Evolutionary conservation across 2,113 vertebrate genomes (phyloP).

Genomic region (Rostratula benghalensis): DNA sequence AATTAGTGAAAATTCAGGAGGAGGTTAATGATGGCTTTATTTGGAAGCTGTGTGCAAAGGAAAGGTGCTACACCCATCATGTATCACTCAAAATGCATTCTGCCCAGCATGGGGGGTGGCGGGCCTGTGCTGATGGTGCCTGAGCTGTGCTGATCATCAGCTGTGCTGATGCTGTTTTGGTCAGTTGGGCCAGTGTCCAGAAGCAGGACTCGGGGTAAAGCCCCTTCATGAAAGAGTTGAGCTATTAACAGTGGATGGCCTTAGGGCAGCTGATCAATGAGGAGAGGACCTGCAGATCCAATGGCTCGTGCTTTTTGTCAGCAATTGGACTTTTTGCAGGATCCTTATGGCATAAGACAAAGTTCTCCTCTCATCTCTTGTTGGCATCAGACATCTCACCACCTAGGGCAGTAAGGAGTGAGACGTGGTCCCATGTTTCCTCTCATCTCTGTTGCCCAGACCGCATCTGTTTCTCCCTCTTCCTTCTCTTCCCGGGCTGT

Average conservation of each 20-base stretch:
- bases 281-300: neutral
- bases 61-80: neutral
- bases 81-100: neutral
- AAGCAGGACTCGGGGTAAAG: neutral
- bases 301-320: neutral
- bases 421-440: neutral
- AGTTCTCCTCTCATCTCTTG: neutral
- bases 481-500: neutral
- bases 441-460: neutral
- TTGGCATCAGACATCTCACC: neutral
- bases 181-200: neutral
- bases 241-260: conserved; percentile 19
- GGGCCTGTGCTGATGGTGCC: neutral
- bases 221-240: neutral
- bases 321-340: neutral
- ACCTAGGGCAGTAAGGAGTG: neutral
- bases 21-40: neutral
- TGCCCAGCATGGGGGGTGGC: neutral
- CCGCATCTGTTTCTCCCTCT: neutral
- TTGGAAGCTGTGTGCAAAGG: neutral
- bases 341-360: neutral
- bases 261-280: conserved; percentile 33
- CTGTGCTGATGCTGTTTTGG: too few species aligned
- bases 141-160: too few species aligned
- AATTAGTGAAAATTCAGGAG: neutral